phyloP scores from a whole-genome alignment of 2,797 vertebrate species.

The Chelon labrosus region DNA sequence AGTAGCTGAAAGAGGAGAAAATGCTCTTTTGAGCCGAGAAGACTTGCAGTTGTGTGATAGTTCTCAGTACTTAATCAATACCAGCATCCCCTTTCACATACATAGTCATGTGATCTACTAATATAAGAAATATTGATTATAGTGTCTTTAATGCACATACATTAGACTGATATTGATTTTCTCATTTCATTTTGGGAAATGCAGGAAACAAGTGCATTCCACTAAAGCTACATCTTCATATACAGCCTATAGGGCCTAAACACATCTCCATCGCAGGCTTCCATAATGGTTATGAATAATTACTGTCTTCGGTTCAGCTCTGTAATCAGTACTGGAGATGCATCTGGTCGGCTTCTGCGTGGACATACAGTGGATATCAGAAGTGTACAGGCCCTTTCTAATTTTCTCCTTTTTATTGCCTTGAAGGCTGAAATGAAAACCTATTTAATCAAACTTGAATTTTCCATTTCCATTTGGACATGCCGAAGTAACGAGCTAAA shows the following conservation, averaged over 20 bases:
- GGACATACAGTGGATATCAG: slow-evolving; percentile 62
- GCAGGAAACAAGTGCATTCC: no score
- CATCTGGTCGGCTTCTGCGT: slow-evolving; percentile 43
- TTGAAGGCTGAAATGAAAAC: slow-evolving; percentile 68
- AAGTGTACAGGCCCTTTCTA: slow-evolving; percentile 64
- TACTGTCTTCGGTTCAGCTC: slow-evolving; percentile 62
- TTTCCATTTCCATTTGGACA: slow-evolving; percentile 41
- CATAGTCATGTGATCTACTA: no score
- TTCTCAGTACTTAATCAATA: no score
- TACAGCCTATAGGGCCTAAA: background rate
- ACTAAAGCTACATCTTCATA: background rate
- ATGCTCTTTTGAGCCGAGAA: no score
- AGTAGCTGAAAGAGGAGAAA: no score
- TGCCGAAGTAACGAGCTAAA: slow-evolving; percentile 32
- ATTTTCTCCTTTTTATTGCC: slow-evolving; percentile 63
- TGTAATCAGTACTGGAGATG: slow-evolving; percentile 57
- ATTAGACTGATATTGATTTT: background rate
- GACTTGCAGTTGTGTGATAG: no score
- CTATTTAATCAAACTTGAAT: slow-evolving; percentile 62
- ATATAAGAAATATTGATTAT: background rate
- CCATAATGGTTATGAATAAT: slow-evolving; percentile 66
- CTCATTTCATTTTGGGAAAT: background rate
- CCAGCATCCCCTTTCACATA: no score
- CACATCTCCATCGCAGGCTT: slow-evolving; percentile 40
- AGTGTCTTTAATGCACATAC: background rate